phyloP scores from a whole-genome alignment of 2,797 vertebrate species.

The Erpetoichthys calabaricus region DNA sequence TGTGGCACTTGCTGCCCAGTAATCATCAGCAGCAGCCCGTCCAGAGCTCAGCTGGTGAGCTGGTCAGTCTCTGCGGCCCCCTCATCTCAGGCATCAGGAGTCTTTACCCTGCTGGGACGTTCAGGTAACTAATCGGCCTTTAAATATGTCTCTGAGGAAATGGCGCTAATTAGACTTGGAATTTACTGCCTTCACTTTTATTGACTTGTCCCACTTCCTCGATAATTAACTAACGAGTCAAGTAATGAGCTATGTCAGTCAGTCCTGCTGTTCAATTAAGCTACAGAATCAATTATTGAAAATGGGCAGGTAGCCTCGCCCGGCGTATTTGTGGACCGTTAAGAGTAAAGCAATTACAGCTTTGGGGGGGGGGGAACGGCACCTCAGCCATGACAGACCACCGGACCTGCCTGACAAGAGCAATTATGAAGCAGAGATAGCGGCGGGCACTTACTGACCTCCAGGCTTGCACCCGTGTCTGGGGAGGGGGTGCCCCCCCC shows the following conservation, averaged over 20 bases:
- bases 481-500: too few species aligned
- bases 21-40: too few species aligned
- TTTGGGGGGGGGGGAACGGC: too few species aligned
- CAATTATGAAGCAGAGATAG: too few species aligned
- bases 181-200: conserved; percentile 99
- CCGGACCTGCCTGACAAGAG: too few species aligned
- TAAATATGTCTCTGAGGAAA: conserved; percentile 99
- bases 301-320: conserved; percentile 74
- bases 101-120: conserved; percentile 65
- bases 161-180: conserved; percentile 98
- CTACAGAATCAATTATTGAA: conserved; percentile 98
- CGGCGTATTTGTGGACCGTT: conserved; percentile 24
- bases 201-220: conserved; percentile 99
- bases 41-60: too few species aligned
- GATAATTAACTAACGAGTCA: conserved; percentile 99
- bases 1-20: too few species aligned
- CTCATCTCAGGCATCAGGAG: conserved; percentile 18
- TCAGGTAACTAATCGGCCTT: conserved; percentile 96
- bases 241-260: conserved; percentile 99
- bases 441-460: too few species aligned
- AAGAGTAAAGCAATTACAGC: conserved; percentile 26
- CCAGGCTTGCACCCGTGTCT: too few species aligned
- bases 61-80: too few species aligned
- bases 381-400: too few species aligned
- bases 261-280: conserved; percentile 99